These are phyloP conservation scores for Pachypsylla venusta DNA, from an alignment of 1,140 invertebrate species.

Conservation along the genomic window DNA sequence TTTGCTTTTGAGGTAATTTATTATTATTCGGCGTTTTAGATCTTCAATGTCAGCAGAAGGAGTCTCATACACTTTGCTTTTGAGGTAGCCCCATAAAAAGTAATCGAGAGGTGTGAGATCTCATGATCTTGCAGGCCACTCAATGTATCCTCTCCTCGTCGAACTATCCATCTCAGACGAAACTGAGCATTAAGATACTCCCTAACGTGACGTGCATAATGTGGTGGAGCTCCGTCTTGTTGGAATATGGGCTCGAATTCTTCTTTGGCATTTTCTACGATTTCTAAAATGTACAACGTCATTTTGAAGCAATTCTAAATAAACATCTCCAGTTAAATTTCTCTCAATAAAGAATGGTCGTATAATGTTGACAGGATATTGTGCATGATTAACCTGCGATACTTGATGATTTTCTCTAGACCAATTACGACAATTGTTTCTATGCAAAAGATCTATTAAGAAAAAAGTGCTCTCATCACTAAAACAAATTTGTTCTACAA, in stretches of 20 bases:
- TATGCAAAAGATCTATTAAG: neutral
- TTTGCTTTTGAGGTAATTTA: no score
- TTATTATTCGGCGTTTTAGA: neutral
- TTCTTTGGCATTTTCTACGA: neutral
- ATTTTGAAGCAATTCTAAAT: conserved; percentile 22
- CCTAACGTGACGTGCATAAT: conserved; percentile 26
- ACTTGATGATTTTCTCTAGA: neutral
- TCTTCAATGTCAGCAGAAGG: neutral
- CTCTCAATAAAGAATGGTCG: conserved; percentile 26
- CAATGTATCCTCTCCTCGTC: conserved; percentile 28
- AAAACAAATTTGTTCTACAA: neutral
- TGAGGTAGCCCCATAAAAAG: conserved; percentile 32
- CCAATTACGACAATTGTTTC: neutral
- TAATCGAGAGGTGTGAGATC: conserved; percentile 32
- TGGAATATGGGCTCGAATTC: conserved; percentile 24
- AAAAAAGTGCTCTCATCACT: neutral
- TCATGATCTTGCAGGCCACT: conserved; percentile 31
- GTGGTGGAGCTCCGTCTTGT: conserved; percentile 31
- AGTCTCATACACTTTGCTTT: conserved; percentile 14
- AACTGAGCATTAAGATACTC: conserved; percentile 27
- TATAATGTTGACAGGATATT: no score
- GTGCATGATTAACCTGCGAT: neutral
- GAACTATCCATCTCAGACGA: conserved; percentile 31
- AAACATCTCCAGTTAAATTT: conserved; percentile 22
- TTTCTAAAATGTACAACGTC: conserved; percentile 14